Evolutionary conservation across 2,888 invertebrate genomes (phyloP).

Genomic region (Sialis lutaria): DNA sequence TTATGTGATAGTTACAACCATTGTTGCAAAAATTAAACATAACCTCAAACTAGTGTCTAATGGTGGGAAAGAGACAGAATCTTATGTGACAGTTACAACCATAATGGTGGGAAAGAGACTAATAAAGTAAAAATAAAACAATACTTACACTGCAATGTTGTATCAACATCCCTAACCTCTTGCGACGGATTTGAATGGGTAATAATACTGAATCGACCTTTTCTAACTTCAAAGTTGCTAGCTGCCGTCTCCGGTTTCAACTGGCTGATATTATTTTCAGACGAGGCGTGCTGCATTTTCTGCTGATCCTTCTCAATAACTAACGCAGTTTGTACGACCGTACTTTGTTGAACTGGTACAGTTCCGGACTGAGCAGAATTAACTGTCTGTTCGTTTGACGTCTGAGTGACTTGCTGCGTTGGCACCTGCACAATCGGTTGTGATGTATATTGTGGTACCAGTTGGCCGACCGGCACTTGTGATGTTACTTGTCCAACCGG

Average conservation of each 20-base stretch:
- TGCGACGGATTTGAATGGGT: constrained; percentile 12
- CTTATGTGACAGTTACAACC: too few species aligned
- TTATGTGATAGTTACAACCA: too few species aligned
- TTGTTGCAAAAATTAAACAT: too few species aligned
- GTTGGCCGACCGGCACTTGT: too few species aligned
- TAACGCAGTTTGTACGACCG: background rate
- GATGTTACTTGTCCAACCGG: too few species aligned
- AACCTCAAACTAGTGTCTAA: too few species aligned
- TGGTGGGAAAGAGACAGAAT: too few species aligned
- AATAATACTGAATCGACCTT: constrained; percentile 18
- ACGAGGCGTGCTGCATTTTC: constrained; percentile 5
- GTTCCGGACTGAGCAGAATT: too few species aligned
- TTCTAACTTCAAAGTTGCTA: constrained; percentile 10
- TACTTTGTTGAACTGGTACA: too few species aligned
- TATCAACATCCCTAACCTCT: constrained; percentile 2
- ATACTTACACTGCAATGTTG: constrained; percentile 5
- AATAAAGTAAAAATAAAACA: background rate
- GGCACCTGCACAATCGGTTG: too few species aligned
- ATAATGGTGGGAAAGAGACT: too few species aligned
- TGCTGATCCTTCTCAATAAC: background rate
- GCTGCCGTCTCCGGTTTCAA: constrained; percentile 1
- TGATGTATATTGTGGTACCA: too few species aligned
- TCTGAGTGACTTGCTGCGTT: background rate
- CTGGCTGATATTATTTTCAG: constrained; percentile 5
- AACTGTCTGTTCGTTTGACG: background rate